A percentile compares a stretch with the other conserved stretches of the same genome.
These are phyloP conservation scores for Rafetus swinhoei DNA, from an alignment of 2,113 vertebrate genomes.

Conservation along the genomic window DNA sequence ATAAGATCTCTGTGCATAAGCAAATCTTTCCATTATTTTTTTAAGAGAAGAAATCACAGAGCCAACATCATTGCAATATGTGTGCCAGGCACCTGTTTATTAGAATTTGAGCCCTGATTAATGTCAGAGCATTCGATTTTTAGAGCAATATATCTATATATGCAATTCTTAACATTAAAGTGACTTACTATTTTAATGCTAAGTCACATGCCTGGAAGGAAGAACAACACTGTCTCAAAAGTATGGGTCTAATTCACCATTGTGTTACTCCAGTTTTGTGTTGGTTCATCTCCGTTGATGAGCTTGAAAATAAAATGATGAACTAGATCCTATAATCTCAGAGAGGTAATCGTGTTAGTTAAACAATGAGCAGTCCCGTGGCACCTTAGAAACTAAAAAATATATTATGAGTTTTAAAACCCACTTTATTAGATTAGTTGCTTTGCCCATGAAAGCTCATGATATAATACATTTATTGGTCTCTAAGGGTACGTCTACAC, in stretches of 20 bases:
- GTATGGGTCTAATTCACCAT: background rate
- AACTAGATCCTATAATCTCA: background rate
- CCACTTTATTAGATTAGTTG: no score
- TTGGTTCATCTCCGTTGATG: background rate
- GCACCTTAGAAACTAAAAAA: no score
- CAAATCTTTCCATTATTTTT: background rate
- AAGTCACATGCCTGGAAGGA: background rate
- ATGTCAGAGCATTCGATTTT: background rate
- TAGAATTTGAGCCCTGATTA: background rate
- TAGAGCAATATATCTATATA: background rate
- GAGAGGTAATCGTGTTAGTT: no score
- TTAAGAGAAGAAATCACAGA: conserved; percentile 39
- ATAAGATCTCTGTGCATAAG: background rate
- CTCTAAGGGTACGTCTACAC: no score
- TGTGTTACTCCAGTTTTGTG: background rate
- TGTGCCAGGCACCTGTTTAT: background rate
- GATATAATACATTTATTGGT: no score
- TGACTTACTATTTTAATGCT: background rate
- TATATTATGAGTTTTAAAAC: no score
- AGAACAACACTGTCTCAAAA: background rate
- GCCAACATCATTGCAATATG: background rate
- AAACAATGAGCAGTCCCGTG: no score
- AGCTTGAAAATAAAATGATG: background rate
- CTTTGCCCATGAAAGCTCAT: no score
- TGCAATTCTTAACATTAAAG: background rate